Base-by-base conservation (phyloP, 2,888 invertebrate species). In the Callinectes sapidus region DNA sequence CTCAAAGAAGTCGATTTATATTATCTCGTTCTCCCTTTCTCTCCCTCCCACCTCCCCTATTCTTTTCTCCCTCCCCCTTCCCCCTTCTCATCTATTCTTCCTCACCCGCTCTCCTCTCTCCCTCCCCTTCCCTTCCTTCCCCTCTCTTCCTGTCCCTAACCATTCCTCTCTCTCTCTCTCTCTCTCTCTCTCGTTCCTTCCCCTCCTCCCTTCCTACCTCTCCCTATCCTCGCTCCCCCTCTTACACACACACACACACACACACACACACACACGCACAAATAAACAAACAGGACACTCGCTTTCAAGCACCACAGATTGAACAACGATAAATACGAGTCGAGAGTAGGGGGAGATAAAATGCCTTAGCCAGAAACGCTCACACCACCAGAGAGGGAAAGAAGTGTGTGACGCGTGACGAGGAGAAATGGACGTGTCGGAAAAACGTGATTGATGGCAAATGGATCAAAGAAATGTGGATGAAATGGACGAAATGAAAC, bases 381-480 rank as follows among this genome's bases (percentile, higher is more conserved):
- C 71, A 61, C 61, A 61, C 23, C 61, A 23, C 2, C 3, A 61
- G 13, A 23, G 1, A 61, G 23, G 71, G 71, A 71, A 28, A 28
- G 28, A 71, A 71, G 28, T 39, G 28, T 39, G n/a, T 28, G 28
- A 71, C 28, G n/a, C n/a, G n/a, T 5, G 18, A 61, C 61, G 61
- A 61, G 18, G 18, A 61, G 61, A 71, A 28, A 28, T 71, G 71
- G 28, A 28, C 10, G 81, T 81, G 35, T 14, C 35, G 81, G 55
- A 10, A 54, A 54, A 54, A 61, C n/a, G 87, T 87, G 48, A 54
- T 48, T 87, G 87, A 87, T 48, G 86, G 39, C 85, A 39, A 48
- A 28, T 87, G 18, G 35, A 85, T 48, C 42, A 39, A 87, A 39
- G 85, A 85, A 85, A 23, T 48, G 48, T 13, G 32, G 18, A 48